These are phyloP conservation scores for Rhagophthalmus giganteus DNA, from an alignment of 2,888 invertebrate genomes.

Conservation along the genomic window DNA sequence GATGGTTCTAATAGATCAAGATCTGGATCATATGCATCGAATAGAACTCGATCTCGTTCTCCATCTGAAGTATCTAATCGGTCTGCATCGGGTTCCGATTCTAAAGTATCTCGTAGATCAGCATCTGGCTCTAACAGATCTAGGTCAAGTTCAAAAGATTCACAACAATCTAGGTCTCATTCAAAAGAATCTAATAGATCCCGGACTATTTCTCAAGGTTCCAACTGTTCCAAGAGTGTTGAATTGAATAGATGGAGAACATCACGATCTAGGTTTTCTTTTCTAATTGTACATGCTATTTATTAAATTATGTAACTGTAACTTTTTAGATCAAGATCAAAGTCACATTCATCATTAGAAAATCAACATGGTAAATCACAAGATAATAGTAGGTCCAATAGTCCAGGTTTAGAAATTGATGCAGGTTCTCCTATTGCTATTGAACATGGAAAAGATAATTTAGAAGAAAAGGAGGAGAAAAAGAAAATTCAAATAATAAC, in stretches of 20 bases:
- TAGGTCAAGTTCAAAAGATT: slow-evolving; percentile 30
- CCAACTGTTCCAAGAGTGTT: slow-evolving; percentile 36
- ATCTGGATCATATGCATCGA: slow-evolving; percentile 29
- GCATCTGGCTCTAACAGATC: slow-evolving; percentile 40
- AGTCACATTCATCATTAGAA: slow-evolving; percentile 39
- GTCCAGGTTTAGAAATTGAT: slow-evolving; percentile 59
- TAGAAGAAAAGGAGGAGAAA: slow-evolving; percentile 45
- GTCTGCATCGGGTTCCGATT: slow-evolving; percentile 39
- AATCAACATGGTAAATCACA: slow-evolving; percentile 22
- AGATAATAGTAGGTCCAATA: slow-evolving; percentile 48
- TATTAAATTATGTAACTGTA: not conserved
- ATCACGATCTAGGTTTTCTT: slow-evolving; percentile 14
- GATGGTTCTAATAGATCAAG: slow-evolving; percentile 36
- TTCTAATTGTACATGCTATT: too few relatives aligned
- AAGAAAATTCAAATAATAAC: slow-evolving; percentile 57
- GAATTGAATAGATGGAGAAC: slow-evolving; percentile 40
- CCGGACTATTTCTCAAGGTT: slow-evolving; percentile 34
- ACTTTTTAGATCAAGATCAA: slow-evolving; percentile 29
- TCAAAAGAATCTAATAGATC: slow-evolving; percentile 35
- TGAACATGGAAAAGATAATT: too few relatives aligned
- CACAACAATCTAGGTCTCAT: slow-evolving; percentile 39
- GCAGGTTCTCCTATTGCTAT: slow-evolving; percentile 45
- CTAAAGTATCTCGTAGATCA: slow-evolving; percentile 45
- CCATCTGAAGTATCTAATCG: slow-evolving; percentile 43
- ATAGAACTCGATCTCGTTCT: slow-evolving; percentile 21